These are phyloP conservation scores for Athripsodes cinereus DNA, from an alignment of 2,888 invertebrate genomes.

Conservation along the genomic window DNA sequence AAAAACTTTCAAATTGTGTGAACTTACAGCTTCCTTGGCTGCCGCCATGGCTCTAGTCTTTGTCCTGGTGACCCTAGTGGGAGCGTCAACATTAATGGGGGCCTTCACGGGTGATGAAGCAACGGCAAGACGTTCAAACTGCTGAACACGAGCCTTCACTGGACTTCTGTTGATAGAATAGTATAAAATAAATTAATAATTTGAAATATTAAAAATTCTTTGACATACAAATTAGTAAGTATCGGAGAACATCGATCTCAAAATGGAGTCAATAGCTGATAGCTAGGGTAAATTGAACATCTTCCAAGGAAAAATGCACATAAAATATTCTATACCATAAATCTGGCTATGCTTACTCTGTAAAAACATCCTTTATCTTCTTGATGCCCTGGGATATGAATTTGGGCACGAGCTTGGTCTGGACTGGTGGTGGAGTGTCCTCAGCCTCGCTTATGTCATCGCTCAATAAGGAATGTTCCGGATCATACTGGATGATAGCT, in stretches of 20 bases:
- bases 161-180: slow-evolving; percentile 29
- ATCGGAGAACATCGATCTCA: no score
- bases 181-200: neutral
- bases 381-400: slow-evolving; percentile 3
- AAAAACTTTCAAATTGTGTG: no score
- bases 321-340: no score
- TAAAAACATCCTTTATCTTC: slow-evolving; percentile 12
- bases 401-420: slow-evolving; percentile 2
- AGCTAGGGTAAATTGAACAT: no score
- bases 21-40: neutral
- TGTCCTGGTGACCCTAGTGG: slow-evolving; percentile 47
- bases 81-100: slow-evolving; percentile 26
- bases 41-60: slow-evolving; percentile 48
- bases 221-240: neutral
- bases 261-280: no score
- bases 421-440: slow-evolving; percentile 17
- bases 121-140: slow-evolving; percentile 49
- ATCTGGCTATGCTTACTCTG: no score
- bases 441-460: slow-evolving; percentile 25
- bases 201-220: no score
- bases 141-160: slow-evolving; percentile 54
- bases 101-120: neutral
- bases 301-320: no score
- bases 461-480: slow-evolving; percentile 14
- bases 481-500: slow-evolving; percentile 13